These are phyloP conservation scores for Dicranocentrus wangi DNA, from an alignment of 2,888 invertebrate genomes.

Conservation along the genomic window DNA sequence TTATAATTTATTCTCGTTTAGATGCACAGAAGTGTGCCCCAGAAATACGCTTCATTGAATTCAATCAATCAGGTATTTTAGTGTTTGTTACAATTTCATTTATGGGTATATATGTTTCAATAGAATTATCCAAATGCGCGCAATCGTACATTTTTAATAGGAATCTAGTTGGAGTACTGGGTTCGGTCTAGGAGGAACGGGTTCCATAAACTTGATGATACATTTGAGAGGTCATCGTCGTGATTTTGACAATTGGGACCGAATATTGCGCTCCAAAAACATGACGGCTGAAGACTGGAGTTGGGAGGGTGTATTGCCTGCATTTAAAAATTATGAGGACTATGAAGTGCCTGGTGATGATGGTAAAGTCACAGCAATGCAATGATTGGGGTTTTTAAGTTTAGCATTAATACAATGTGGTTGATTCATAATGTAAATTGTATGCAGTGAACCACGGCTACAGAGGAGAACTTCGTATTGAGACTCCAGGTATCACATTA, in stretches of 20 bases:
- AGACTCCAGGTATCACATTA: too few relatives aligned
- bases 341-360: conserved; percentile 47
- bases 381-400: background rate
- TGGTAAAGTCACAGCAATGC: background rate
- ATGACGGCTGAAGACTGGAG: conserved; percentile 66
- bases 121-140: too few relatives aligned
- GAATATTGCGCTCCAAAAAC: too few relatives aligned
- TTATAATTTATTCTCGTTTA: too few relatives aligned
- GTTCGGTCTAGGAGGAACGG: conserved; percentile 61
- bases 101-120: conserved; percentile 25
- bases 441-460: conserved; percentile 47
- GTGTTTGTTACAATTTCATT: conserved; percentile 33
- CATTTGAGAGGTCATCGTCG: conserved; percentile 37
- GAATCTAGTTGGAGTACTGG: conserved; percentile 61
- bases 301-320: conserved; percentile 63
- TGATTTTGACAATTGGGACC: conserved; percentile 68
- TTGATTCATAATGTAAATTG: background rate
- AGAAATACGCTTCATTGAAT: conserved; percentile 76
- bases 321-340: conserved; percentile 62
- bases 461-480: conserved; percentile 56
- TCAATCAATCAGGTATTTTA: conserved; percentile 50
- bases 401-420: background rate
- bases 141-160: conserved; percentile 46
- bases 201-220: conserved; percentile 52
- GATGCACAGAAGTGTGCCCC: conserved; percentile 82